Evolutionary conservation across 1,140 invertebrate genomes (phyloP), one percentile per base, ranked within the genome.

Genomic region (Hirudo medicinalis): DNA sequence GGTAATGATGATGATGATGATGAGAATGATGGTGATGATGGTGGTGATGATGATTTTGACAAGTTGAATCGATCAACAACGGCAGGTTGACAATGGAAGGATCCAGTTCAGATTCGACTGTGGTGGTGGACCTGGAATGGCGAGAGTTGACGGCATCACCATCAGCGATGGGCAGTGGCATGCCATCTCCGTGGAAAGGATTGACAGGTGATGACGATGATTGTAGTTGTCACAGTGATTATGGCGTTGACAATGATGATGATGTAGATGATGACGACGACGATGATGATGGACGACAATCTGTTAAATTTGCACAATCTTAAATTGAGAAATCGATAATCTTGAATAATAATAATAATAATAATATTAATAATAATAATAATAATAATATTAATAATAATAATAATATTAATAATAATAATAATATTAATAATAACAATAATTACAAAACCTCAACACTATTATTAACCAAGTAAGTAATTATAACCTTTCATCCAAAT

Each of bases 131-230:
- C 89, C 91, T 80, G 91, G 90, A n/a, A 77, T 89, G 13, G 88
- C 92, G 1, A 84, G 87, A 57, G 88, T 94, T 4, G 87, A 87
- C 2, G 87, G 87, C 57, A 80, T 87, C 0, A 86, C 87, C 75
- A 86, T 94, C 40, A 89, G 89, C 54, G 92, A 96, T 81, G 92
- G 92, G 0, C 85, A 86, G 74, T 96, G 93, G 93, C 93, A 97
- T 82, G 87, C 89, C 76, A 87, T 93, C 54, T 85, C 87, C 40
- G 80, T 95, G 66, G 89, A 93, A 80, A 84, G 93, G 36, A 87
- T 89, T 54, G 88, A 90, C 2, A 68, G 32, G 67, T 68, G 43
- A 49, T 49, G 4, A 49, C 11, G 43, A 49, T 49, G 43, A 49
- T 36, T 36, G 32, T 36, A 3, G 32, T 36, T 36, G 6, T 36